These are phyloP conservation scores for Cryptophagus acutangulus DNA, from an alignment of 2,888 invertebrate species.

Conservation along the genomic window DNA sequence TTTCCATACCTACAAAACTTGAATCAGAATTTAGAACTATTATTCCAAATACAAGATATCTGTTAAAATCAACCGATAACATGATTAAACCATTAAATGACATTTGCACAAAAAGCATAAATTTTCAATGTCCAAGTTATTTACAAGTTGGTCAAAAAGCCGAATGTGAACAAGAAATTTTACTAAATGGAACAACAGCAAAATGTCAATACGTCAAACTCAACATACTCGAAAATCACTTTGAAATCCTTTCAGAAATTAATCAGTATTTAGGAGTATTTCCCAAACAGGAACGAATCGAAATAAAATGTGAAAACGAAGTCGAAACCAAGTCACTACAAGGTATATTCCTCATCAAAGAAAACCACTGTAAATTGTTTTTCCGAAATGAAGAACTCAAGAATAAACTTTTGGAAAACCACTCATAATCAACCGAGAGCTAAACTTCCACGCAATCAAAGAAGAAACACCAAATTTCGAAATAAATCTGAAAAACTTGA, in stretches of 20 bases:
- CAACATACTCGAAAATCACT: constrained; percentile 10
- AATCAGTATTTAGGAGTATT: constrained; percentile 15
- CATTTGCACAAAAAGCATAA: constrained; percentile 12
- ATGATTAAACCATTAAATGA: constrained; percentile 14
- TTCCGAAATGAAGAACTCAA: too few relatives aligned
- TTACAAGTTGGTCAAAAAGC: not conserved
- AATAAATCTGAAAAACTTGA: too few relatives aligned
- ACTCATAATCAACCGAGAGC: too few relatives aligned
- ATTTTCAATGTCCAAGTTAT: constrained; percentile 12
- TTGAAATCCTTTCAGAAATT: constrained; percentile 15
- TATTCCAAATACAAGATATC: constrained; percentile 12
- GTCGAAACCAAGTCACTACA: too few relatives aligned
- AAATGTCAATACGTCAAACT: constrained; percentile 2
- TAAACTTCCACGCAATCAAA: too few relatives aligned
- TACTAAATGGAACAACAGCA: not conserved
- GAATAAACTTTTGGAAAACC: too few relatives aligned
- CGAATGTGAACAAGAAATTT: constrained; percentile 1
- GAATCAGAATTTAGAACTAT: too few relatives aligned
- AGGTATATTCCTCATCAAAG: too few relatives aligned
- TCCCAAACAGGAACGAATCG: constrained; percentile 8
- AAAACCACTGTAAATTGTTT: too few relatives aligned
- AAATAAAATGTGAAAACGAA: too few relatives aligned
- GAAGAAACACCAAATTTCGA: too few relatives aligned
- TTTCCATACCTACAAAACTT: too few relatives aligned
- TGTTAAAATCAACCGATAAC: constrained; percentile 15